Evolutionary conservation across 2,888 invertebrate genomes (phyloP).

Genomic region (Heliconius aoede): DNA sequence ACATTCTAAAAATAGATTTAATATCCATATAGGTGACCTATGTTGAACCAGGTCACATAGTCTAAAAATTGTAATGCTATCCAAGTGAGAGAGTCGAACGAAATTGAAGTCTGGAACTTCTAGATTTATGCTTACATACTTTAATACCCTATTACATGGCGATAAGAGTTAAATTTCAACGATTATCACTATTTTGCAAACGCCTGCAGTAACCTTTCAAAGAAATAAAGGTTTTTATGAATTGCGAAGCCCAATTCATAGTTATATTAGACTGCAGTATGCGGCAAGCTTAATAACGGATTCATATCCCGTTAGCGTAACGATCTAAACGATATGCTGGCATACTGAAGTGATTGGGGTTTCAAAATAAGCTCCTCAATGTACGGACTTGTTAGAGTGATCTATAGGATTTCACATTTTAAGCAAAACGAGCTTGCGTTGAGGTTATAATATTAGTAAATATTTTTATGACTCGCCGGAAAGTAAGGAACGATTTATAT

Average conservation of each 20-base stretch:
- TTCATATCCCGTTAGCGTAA: conserved; percentile 22
- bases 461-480: no score
- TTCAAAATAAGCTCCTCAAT: background rate
- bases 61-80: conserved; percentile 57
- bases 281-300: conserved; percentile 26
- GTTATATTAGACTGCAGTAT: conserved; percentile 31
- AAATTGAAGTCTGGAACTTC: conserved; percentile 35
- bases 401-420: background rate
- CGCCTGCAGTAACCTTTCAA: conserved; percentile 31
- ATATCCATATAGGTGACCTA: conserved; percentile 54
- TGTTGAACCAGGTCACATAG: conserved; percentile 57
- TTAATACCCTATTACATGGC: background rate
- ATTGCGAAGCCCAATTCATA: conserved; percentile 23
- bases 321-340: conserved; percentile 10
- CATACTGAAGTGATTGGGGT: conserved; percentile 4
- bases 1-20: background rate
- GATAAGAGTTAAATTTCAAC: conserved; percentile 27
- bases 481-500: no score
- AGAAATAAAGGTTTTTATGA: conserved; percentile 32
- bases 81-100: conserved; percentile 46
- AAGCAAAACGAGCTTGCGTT: background rate
- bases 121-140: conserved; percentile 9
- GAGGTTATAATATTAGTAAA: background rate
- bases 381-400: background rate
- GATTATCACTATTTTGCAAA: conserved; percentile 12